Base-by-base conservation (phyloP, 2,113 vertebrate genomes). In the Sander lucioperca region DNA sequence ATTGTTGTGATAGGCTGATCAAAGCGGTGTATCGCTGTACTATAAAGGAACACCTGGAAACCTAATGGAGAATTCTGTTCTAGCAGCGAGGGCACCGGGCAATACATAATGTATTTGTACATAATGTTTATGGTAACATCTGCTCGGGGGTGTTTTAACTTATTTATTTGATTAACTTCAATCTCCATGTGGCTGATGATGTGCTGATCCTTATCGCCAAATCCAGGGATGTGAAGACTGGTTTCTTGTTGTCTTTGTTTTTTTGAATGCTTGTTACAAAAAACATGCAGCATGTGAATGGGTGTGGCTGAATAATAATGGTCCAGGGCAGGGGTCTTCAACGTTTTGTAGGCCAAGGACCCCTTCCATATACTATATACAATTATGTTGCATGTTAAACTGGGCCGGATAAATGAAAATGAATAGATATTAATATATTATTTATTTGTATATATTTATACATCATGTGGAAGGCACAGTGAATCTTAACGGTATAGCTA, bases 1-100 rank as follows among this genome's bases (percentile, higher is more conserved):
- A 93, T 91, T 93, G 93, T 94, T 95, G 87, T 93, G 89, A 94
- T 94, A 91, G 92, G 83, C 82, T 89, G 91, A 94, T 95, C 92
- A 95, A 94, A 95, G 94, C 83, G 21, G 58, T 57, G 77, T 90
- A 90, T 94, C 90, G 76, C 81, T 71, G 69, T 48, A 82, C 86
- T 86, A 88, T 86, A 92, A 93, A 94, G 90, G 80, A 93, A 94
- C 92, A 94, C 90, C 94, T 95, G 93, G 84, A 93, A 88, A 90
- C 84, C 82, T 90, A 88, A 94, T 90, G 84, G 82, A 86, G 73
- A 83, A 88, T 90, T 90, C 84, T 88, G 83, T 87, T 89, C 85
- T 84, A 88, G 90, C 84, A 72, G 77, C 53, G 87, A 86, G 87
- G 77, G 83, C 86, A 91, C 86, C 85, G 87, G 85, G 86, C 86